Conservation (phyloP, 2,888 invertebrate genomes). For the Elmis aenea region DNA sequence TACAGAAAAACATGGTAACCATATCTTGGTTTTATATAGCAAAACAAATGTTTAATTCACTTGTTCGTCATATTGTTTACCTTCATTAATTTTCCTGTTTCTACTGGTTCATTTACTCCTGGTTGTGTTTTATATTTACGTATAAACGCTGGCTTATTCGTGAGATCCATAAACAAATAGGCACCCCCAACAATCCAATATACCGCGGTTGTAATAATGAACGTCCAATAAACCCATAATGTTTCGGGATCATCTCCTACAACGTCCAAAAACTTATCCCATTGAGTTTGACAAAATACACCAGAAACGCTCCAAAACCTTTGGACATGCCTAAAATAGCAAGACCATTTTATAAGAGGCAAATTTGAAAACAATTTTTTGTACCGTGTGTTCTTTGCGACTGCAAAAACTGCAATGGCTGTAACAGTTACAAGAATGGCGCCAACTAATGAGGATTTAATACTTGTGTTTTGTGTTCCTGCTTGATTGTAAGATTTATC, state of each 20-base stretch:
- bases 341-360: background rate
- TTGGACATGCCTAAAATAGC: conserved; percentile 66
- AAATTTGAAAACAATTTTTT: conserved; percentile 1
- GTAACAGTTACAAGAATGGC: conserved; percentile 71
- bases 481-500: no score
- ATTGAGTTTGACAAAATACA: conserved; percentile 78
- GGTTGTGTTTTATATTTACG: conserved; percentile 78
- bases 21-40: no score
- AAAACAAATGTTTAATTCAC: no score
- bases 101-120: conserved; percentile 75
- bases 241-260: conserved; percentile 63
- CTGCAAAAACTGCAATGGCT: conserved; percentile 66
- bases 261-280: conserved; percentile 67
- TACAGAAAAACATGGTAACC: no score
- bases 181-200: conserved; percentile 74
- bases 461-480: conserved; percentile 39
- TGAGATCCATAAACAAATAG: conserved; percentile 69
- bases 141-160: conserved; percentile 66
- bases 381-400: conserved; percentile 77
- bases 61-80: no score
- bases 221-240: conserved; percentile 62
- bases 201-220: conserved; percentile 57
- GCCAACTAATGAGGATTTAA: conserved; percentile 57
- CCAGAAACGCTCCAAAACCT: conserved; percentile 81
- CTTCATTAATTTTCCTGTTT: conserved; percentile 54